Evolutionary conservation across 1,140 invertebrate species (phyloP), one percentile per base, ranked within the genome.

Genomic region (Dendrolimus kikuchii): DNA sequence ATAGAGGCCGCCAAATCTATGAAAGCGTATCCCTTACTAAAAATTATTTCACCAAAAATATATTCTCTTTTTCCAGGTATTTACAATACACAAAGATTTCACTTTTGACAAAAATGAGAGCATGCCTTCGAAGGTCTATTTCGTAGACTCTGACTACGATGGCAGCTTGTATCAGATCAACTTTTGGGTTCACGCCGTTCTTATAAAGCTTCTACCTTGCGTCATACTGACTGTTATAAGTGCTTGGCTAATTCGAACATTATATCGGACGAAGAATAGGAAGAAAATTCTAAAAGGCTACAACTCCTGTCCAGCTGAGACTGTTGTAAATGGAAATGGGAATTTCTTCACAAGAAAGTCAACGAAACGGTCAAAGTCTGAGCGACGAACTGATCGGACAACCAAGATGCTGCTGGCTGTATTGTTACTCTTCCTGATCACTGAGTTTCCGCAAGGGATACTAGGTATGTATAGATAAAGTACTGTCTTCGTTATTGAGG

Each of bases 371-470:
- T 89, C 89, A 0, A 92, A 92, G 65, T 90, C 91, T 10, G 92
- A 93, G 67, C 85, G 91, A 8, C 85, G 93, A 48, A 92, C 93
- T 0, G 94, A 97, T 75, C 88, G 94, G 41, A 98, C 97, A 0
- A 98, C 96, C 0, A 92, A 92, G 54, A 97, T 99, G 93, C 88
- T 98, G 9, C 89, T 98, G 2, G 95, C 95, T 0, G 93, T 98
- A 0, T 88, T 98, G 1, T 79, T 96, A 0, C 88, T 97, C 0
- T 98, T 98, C 64, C 57, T 86, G 5, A 49, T 86, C 23, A 86
- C 82, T 5, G 82, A 86, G 58, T 84, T 86, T 40, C 82, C 82
- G 2, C 82, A 86, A 57, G 82, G 82, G 6, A 86, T 86, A 48
- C 62, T 86, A 53, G 82, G 82, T 86, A 43, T 60, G 79, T 50